These are phyloP conservation scores for Diarsia brunnea DNA, from an alignment of 2,888 invertebrate species.

Conservation along the genomic window DNA sequence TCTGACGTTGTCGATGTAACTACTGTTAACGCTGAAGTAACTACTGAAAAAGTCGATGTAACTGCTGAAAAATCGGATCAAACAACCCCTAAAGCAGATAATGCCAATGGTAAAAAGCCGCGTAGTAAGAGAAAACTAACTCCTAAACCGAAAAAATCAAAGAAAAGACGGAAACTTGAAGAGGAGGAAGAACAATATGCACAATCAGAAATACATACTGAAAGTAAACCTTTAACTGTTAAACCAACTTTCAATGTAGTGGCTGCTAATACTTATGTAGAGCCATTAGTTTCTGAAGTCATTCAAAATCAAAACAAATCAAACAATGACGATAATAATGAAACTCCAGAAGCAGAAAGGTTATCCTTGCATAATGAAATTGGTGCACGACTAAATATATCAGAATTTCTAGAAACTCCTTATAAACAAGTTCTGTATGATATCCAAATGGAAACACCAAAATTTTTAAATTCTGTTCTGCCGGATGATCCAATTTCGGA, in stretches of 20 bases:
- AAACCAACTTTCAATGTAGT: constrained; percentile 83
- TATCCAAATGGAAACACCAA: constrained; percentile 90
- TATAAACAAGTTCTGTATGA: constrained; percentile 89
- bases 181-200: constrained; percentile 70
- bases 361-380: constrained; percentile 84
- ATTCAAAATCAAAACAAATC: constrained; percentile 72
- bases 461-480: constrained; percentile 86
- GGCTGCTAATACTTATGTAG: constrained; percentile 57
- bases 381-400: constrained; percentile 86
- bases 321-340: constrained; percentile 72
- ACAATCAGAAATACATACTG: constrained; percentile 49
- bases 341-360: constrained; percentile 86
- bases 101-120: constrained; percentile 41
- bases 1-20: constrained; percentile 12
- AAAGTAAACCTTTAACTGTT: constrained; percentile 61
- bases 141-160: constrained; percentile 66
- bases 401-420: constrained; percentile 90
- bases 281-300: constrained; percentile 63
- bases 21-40: constrained; percentile 46
- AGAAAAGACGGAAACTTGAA: constrained; percentile 70
- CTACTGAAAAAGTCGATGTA: background rate
- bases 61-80: background rate
- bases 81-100: background rate
- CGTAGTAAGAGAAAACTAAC: constrained; percentile 63
- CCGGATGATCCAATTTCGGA: constrained; percentile 87